Evolutionary conservation across 2,797 vertebrate genomes (phyloP).

Genomic region (Lates japonicus): DNA sequence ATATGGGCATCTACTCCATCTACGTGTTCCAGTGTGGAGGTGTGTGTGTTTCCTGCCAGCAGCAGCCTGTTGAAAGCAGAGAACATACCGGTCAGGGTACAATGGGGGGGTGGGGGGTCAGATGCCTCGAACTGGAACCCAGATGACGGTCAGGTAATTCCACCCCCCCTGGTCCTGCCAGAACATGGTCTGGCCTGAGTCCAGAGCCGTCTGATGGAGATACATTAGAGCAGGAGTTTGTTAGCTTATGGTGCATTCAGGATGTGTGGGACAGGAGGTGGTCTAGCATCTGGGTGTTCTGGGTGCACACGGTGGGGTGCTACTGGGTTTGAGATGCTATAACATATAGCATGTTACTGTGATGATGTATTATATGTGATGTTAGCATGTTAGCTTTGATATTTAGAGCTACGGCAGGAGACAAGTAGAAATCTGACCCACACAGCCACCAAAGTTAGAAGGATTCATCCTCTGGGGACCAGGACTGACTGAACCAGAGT

Average conservation of each 20-base stretch:
- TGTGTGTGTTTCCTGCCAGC: conserved; percentile 10
- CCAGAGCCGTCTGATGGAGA: conserved; percentile 28
- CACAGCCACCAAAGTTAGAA: no score
- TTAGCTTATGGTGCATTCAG: conserved; percentile 23
- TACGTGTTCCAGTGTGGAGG: neutral
- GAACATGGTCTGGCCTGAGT: conserved; percentile 52
- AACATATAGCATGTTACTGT: no score
- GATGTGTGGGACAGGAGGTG: neutral
- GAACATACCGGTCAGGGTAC: conserved; percentile 37
- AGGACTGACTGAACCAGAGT: no score
- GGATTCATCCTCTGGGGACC: no score
- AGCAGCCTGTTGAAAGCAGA: conserved; percentile 51
- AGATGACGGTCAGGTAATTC: conserved; percentile 70
- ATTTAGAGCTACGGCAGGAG: no score
- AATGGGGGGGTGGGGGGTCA: conserved; percentile 35
- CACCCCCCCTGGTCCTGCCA: conserved; percentile 51
- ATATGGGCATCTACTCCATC: neutral
- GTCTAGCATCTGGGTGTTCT: neutral
- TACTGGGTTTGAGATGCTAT: no score
- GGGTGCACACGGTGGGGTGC: neutral
- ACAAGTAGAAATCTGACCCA: no score
- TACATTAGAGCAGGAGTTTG: neutral
- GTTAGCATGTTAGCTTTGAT: no score
- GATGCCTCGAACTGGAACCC: conserved; percentile 40
- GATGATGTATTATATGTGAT: no score